Evolutionary conservation across 2,888 invertebrate genomes (phyloP).

Genomic region (Melolontha melolontha): DNA sequence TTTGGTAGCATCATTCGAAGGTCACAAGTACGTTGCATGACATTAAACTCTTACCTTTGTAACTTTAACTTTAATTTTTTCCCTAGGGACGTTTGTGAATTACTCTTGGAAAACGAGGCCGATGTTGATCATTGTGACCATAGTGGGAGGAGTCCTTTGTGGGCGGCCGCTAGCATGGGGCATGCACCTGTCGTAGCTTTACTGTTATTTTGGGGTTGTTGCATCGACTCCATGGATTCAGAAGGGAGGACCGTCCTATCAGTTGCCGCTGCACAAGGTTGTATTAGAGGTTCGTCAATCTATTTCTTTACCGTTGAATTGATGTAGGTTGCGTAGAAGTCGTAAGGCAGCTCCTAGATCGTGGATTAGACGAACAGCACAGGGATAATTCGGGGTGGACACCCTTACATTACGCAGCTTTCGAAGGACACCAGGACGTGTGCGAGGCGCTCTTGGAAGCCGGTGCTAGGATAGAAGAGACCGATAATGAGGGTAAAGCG

Average conservation of each 20-base stretch:
- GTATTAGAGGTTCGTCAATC: neutral
- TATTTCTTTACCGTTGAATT: no score
- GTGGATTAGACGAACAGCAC: slow-evolving; percentile 88
- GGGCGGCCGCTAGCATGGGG: slow-evolving; percentile 94
- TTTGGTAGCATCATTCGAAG: slow-evolving; percentile 91
- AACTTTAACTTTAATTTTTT: neutral
- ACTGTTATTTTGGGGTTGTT: slow-evolving; percentile 94
- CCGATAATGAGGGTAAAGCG: slow-evolving; percentile 92
- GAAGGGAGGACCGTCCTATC: slow-evolving; percentile 93
- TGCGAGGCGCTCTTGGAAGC: slow-evolving; percentile 86
- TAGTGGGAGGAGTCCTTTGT: slow-evolving; percentile 86
- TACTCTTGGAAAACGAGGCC: slow-evolving; percentile 91
- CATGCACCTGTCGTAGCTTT: slow-evolving; percentile 88
- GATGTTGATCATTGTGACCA: slow-evolving; percentile 90
- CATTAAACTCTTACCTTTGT: slow-evolving; percentile 1
- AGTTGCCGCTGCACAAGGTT: slow-evolving; percentile 86
- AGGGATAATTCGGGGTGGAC: slow-evolving; percentile 98
- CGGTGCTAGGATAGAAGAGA: slow-evolving; percentile 88
- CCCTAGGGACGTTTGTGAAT: slow-evolving; percentile 86
- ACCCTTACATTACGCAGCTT: slow-evolving; percentile 94
- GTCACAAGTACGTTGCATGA: slow-evolving; percentile 75
- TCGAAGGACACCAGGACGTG: slow-evolving; percentile 90
- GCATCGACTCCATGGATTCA: slow-evolving; percentile 93
- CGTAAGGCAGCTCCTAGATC: slow-evolving; percentile 87
- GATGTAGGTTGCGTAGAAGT: slow-evolving; percentile 80